Evolutionary conservation across 2,888 invertebrate genomes (phyloP).

Genomic region (Trypoxylon attenuatum): DNA sequence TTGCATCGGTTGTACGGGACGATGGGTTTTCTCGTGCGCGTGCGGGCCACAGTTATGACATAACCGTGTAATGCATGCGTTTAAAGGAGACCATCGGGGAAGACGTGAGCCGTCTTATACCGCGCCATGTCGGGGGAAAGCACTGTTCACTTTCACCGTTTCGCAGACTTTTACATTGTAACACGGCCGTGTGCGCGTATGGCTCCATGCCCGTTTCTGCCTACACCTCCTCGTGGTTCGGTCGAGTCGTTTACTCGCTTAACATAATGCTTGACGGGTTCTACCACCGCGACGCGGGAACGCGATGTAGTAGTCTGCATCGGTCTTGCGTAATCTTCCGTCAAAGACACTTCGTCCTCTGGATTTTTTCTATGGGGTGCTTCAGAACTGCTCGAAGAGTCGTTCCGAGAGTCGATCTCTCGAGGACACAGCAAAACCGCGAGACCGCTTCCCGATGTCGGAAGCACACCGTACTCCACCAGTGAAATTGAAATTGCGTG

Average conservation of each 20-base stretch:
- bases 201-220: slow-evolving; percentile 18
- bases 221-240: slow-evolving; percentile 8
- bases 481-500: no score
- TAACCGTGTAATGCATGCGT: slow-evolving; percentile 67
- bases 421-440: no score
- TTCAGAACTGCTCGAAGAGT: neutral
- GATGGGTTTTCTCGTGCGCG: slow-evolving; percentile 8
- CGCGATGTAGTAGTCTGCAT: no score
- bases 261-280: slow-evolving; percentile 27
- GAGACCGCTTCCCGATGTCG: no score
- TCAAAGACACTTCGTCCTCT: slow-evolving; percentile 33
- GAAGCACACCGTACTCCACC: no score
- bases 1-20: slow-evolving; percentile 15
- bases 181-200: slow-evolving; percentile 28
- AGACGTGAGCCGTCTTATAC: slow-evolving; percentile 60
- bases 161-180: slow-evolving; percentile 61
- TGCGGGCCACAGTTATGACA: slow-evolving; percentile 58
- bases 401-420: neutral
- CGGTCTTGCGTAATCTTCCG: slow-evolving; percentile 30
- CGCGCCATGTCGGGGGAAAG: slow-evolving; percentile 70
- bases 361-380: slow-evolving; percentile 14
- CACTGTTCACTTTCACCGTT: slow-evolving; percentile 68
- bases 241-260: slow-evolving; percentile 30
- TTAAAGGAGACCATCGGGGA: slow-evolving; percentile 66
- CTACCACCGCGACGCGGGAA: no score